Conservation (phyloP, 2,888 invertebrate species). For the Ptychoptera albimana region DNA sequence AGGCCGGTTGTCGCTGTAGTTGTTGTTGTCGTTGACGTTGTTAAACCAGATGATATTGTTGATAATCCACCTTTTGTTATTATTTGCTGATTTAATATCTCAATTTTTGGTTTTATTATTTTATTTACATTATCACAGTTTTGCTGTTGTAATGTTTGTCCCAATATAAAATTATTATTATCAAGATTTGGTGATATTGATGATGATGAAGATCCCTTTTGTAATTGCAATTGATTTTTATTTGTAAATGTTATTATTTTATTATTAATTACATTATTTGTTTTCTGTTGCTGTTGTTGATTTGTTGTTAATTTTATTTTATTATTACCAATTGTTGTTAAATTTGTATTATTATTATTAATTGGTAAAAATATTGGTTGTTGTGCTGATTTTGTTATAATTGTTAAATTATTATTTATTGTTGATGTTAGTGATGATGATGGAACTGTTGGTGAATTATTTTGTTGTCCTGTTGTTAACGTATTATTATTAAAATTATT, state of each 20-base stretch:
- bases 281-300: no score
- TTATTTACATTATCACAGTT: background rate
- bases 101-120: constrained; percentile 13
- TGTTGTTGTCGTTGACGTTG: background rate
- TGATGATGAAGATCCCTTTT: background rate
- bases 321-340: no score
- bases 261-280: no score
- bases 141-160: constrained; percentile 1
- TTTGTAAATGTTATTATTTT: no score
- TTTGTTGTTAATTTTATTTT: no score
- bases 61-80: constrained; percentile 8
- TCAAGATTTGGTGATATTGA: background rate
- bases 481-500: background rate
- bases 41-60: no score
- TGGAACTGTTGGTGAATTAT: background rate
- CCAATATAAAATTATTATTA: constrained; percentile 1
- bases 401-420: constrained; percentile 3
- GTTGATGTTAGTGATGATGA: background rate
- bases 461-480: background rate
- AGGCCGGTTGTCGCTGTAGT: background rate
- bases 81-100: constrained; percentile 14
- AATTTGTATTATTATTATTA: no score
- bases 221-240: background rate
- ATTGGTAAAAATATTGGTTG: background rate
- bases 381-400: constrained; percentile 1